These are phyloP conservation scores for Helicoverpa assulta DNA, from an alignment of 2,888 invertebrate genomes.

Conservation along the genomic window DNA sequence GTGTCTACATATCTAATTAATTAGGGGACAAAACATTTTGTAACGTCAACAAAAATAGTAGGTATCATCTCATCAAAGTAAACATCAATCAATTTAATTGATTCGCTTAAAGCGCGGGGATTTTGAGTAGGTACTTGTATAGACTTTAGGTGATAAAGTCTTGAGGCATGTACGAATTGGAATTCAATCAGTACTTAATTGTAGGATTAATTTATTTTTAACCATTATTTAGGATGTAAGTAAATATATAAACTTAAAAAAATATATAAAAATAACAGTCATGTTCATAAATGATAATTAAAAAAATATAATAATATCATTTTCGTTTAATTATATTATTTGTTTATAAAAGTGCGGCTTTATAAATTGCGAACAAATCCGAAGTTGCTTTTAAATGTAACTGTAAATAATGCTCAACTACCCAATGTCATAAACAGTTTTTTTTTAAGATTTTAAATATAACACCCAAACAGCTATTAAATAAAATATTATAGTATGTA, in stretches of 20 bases:
- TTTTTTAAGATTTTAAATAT: constrained; percentile 2
- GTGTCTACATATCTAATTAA: constrained; percentile 56
- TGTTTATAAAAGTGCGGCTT: constrained; percentile 79
- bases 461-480: neutral
- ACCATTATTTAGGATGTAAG: constrained; percentile 83
- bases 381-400: constrained; percentile 75
- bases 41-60: constrained; percentile 66
- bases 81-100: constrained; percentile 50
- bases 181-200: constrained; percentile 77
- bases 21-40: constrained; percentile 67
- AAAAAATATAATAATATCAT: constrained; percentile 50
- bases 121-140: constrained; percentile 83
- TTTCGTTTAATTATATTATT: constrained; percentile 61
- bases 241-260: constrained; percentile 71
- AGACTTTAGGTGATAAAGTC: constrained; percentile 89
- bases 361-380: constrained; percentile 73
- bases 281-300: constrained; percentile 56
- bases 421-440: constrained; percentile 61
- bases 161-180: constrained; percentile 84
- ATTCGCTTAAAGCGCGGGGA: constrained; percentile 63
- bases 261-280: constrained; percentile 66
- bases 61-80: constrained; percentile 58
- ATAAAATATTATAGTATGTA: neutral
- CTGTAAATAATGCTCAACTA: constrained; percentile 78
- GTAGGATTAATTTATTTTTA: constrained; percentile 83